A percentile compares a stretch with the other conserved stretches of the same genome.
These are phyloP conservation scores for Vulpes ferrilata DNA, from an alignment of 2,113 vertebrate genomes.

Conservation along the genomic window DNA sequence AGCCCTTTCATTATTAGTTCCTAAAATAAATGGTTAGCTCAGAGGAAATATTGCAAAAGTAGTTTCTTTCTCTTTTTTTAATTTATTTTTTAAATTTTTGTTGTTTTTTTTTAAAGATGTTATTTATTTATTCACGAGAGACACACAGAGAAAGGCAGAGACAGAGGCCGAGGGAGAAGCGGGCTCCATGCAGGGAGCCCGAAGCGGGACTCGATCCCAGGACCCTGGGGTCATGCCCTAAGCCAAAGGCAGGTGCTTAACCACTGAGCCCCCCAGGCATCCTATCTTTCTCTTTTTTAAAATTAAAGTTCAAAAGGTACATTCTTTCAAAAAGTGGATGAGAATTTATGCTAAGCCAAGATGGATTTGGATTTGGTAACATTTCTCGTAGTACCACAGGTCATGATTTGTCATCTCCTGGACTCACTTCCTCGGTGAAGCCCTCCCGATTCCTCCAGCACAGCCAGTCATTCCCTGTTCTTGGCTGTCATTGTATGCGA, in stretches of 20 bases:
- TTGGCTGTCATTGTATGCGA: not conserved
- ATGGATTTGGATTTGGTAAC: not conserved
- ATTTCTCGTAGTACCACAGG: not conserved
- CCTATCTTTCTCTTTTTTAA: not conserved
- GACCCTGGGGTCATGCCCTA: too few relatives aligned
- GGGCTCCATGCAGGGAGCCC: too few relatives aligned
- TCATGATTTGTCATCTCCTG: not conserved
- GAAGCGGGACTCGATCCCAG: too few relatives aligned
- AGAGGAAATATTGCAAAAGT: not conserved
- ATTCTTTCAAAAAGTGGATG: not conserved
- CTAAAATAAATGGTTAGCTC: not conserved
- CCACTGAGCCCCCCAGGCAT: too few relatives aligned
- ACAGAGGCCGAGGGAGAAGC: too few relatives aligned
- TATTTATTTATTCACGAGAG: too few relatives aligned
- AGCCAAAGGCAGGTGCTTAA: too few relatives aligned
- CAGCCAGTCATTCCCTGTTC: not conserved
- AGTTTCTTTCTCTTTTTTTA: not conserved
- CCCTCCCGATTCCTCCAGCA: fast-evolving
- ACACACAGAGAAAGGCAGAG: too few relatives aligned
- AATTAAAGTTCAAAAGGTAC: not conserved
- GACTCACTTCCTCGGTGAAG: not conserved
- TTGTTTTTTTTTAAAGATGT: too few relatives aligned
- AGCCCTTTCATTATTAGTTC: not conserved
- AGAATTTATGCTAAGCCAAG: not conserved
- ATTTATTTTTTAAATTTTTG: too few relatives aligned